A percentile compares a stretch with the other conserved stretches of the same genome.
phyloP scores from a whole-genome alignment of 2,113 vertebrate genomes.

The Aix galericulata region DNA sequence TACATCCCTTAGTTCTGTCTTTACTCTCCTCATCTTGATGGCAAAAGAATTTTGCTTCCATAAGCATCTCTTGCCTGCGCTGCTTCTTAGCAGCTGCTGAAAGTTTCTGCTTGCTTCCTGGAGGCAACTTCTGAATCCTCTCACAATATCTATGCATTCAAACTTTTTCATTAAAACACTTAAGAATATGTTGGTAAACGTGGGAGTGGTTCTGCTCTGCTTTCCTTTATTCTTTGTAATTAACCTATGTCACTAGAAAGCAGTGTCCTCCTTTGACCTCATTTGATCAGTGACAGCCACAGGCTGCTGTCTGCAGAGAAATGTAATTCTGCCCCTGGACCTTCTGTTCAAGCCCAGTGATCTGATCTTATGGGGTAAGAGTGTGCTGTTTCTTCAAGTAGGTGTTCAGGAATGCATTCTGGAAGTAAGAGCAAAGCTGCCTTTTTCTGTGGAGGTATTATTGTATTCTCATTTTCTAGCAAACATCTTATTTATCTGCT shows the following conservation, averaged over 20 bases:
- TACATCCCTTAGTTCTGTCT: not conserved
- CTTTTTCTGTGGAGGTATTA: not conserved
- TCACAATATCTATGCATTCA: not conserved
- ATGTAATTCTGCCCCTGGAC: not conserved
- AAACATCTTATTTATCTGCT: not conserved
- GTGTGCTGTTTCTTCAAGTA: not conserved
- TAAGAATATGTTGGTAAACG: not conserved
- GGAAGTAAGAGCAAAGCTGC: not conserved
- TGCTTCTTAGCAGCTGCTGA: not conserved
- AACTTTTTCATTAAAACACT: not conserved
- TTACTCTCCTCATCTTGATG: not conserved
- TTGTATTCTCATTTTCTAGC: not conserved
- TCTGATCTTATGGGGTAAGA: not conserved
- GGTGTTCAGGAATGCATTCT: not conserved
- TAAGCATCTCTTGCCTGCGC: not conserved
- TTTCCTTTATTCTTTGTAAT: not conserved
- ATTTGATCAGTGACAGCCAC: not conserved
- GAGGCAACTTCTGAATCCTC: not conserved
- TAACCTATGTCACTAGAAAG: not conserved
- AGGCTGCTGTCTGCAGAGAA: not conserved
- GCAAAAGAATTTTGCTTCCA: not conserved
- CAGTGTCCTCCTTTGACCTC: not conserved
- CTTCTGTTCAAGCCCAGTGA: not conserved
- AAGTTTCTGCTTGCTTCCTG: not conserved
- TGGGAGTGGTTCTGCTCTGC: not conserved